Evolutionary conservation across 2,797 vertebrate genomes (phyloP), one percentile per base, ranked within the genome.

Genomic region (Artibeus lituratus): DNA sequence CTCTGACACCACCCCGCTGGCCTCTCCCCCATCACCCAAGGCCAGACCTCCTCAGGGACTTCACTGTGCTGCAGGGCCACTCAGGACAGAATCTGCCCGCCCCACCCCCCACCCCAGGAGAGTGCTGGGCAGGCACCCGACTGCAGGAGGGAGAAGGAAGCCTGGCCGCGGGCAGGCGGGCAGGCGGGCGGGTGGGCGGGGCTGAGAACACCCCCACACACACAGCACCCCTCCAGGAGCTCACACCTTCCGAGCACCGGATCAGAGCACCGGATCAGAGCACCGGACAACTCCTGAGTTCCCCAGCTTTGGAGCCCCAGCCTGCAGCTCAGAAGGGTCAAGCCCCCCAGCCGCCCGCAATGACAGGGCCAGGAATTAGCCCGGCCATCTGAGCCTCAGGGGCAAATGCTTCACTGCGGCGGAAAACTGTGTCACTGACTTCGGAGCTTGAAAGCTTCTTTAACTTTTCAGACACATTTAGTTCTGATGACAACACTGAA

Each of bases 161-260:
- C 18, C 0, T 0, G 14, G 73, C 37, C 73, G 0, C 21, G 26
- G 24, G 26, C 26, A 11, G 24, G 26, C 14, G 5, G 37, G n/a
- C n/a, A n/a, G 37, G 0, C 21, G 26, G 24, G 26, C 26, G 26
- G 24, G 26, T 6, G 5, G 37, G n/a, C n/a, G n/a, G 37, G 37
- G 44, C 53, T 8, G 14, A 15, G 5, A 14, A 2, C 0, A 1
- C 7, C 11, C 21, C n/a, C n/a, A n/a, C n/a, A n/a, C n/a, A n/a
- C 29, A 7, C 11, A 5, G 32, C 21, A 26, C 11, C 0, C 22
- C 53, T 7, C 29, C 3, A 10, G 55, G 49, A 3, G 14, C 69
- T n/a, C 7, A 32, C 5, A 15, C 5, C n/a, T 42, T 7, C 39
- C 5, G n/a, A 21, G 72, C 39, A 26, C 39, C 39, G 7, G 39